phyloP scores from a whole-genome alignment of 2,113 vertebrate species.

The Protomyctophum bolini region DNA sequence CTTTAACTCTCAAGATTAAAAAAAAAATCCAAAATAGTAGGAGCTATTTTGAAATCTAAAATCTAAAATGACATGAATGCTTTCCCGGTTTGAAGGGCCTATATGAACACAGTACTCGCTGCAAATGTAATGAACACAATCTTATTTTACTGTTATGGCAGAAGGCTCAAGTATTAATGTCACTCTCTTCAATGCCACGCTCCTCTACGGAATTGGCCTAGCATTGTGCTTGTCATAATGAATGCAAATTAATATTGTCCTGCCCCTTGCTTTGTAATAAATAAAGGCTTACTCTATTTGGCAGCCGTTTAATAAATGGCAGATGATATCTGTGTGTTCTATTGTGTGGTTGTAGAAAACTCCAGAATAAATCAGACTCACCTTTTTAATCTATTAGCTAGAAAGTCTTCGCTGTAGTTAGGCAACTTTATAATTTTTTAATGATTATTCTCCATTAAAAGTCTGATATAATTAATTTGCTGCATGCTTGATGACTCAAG shows the following conservation, averaged over 20 bases:
- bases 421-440: conserved; percentile 15
- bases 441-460: conserved; percentile 46
- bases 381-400: conserved; percentile 33
- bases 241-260: conserved; percentile 13
- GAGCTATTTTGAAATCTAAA: too few species aligned
- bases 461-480: conserved; percentile 24
- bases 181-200: background rate
- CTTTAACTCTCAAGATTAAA: too few species aligned
- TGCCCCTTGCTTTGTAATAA: conserved; percentile 8
- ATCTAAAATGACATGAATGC: too few species aligned
- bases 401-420: conserved; percentile 6
- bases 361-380: conserved; percentile 13
- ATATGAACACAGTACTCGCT: background rate
- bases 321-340: conserved; percentile 12
- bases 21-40: too few species aligned
- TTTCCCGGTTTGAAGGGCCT: too few species aligned
- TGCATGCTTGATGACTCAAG: conserved; percentile 5
- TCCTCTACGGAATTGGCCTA: conserved; percentile 6
- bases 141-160: conserved; percentile 24
- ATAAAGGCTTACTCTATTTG: background rate
- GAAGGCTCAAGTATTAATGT: background rate
- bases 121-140: conserved; percentile 20
- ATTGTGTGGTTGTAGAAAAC: background rate
- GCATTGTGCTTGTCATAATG: conserved; percentile 8
- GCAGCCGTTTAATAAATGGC: conserved; percentile 27